These are phyloP conservation scores for Anagrus nilaparvatae DNA, from an alignment of 1,140 invertebrate species.

Conservation along the genomic window DNA sequence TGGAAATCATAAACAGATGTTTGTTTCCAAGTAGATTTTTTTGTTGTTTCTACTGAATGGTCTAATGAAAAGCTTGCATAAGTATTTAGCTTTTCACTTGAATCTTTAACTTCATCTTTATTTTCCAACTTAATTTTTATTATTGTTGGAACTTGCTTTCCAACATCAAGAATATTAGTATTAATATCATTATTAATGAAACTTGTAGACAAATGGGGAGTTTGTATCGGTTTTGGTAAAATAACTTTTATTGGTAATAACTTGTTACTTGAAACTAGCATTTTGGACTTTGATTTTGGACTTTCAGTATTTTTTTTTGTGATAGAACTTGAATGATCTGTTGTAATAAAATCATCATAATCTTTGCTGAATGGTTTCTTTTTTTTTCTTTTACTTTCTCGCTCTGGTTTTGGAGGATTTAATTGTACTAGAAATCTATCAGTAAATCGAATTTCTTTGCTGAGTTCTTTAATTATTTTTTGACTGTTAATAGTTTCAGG, in stretches of 20 bases:
- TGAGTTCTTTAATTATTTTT: conserved; percentile 59
- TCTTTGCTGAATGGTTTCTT: conserved; percentile 50
- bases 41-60: conserved; percentile 25
- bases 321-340: conserved; percentile 33
- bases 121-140: conserved; percentile 38
- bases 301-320: too few species aligned
- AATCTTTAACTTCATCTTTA: conserved; percentile 37
- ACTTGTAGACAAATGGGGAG: conserved; percentile 21
- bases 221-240: conserved; percentile 46
- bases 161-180: too few species aligned
- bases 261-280: conserved; percentile 5
- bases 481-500: conserved; percentile 53
- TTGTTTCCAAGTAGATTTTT: conserved; percentile 37
- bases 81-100: conserved; percentile 28
- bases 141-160: conserved; percentile 37
- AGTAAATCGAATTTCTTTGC: conserved; percentile 54
- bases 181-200: neutral
- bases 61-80: conserved; percentile 30
- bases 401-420: conserved; percentile 53
- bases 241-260: conserved; percentile 44
- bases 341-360: conserved; percentile 46
- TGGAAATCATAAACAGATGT: conserved; percentile 56
- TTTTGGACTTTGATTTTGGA: conserved; percentile 26
- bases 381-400: conserved; percentile 51
- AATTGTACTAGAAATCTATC: conserved; percentile 48